Evolutionary conservation across 1,140 invertebrate genomes (phyloP).

Genomic region (Formica exsecta): DNA sequence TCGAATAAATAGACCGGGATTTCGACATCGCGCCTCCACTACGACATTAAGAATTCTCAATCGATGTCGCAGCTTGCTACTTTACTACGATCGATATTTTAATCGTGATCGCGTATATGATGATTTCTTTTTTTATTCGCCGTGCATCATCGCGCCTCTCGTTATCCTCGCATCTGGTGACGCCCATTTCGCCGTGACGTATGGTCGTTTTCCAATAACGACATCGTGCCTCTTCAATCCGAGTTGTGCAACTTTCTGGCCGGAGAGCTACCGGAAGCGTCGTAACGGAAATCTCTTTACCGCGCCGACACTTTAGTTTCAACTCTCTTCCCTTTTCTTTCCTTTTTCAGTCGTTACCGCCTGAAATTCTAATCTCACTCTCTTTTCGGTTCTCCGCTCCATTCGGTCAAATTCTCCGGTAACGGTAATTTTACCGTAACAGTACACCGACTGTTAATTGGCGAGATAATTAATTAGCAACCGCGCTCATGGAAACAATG

Average conservation of each 20-base stretch:
- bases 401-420: neutral
- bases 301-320: conserved; percentile 2
- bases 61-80: neutral
- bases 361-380: conserved; percentile 18
- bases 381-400: neutral
- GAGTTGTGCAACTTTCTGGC: conserved; percentile 34
- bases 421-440: neutral
- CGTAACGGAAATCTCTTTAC: conserved; percentile 51
- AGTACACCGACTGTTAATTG: conserved; percentile 28
- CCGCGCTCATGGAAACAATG: neutral
- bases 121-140: conserved; percentile 8
- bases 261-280: conserved; percentile 23
- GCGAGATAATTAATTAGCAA: conserved; percentile 49
- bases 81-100: conserved; percentile 3
- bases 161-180: conserved; percentile 43
- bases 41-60: conserved; percentile 1
- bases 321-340: neutral
- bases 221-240: conserved; percentile 31
- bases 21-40: too few relatives aligned
- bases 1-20: neutral
- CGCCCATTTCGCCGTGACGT: conserved; percentile 21
- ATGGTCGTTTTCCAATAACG: conserved; percentile 63
- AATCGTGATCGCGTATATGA: conserved; percentile 3
- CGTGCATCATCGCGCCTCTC: conserved; percentile 33
- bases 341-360: neutral